Evolutionary conservation across 2,888 invertebrate species (phyloP).

Genomic region (Hipparchia sbordonii): DNA sequence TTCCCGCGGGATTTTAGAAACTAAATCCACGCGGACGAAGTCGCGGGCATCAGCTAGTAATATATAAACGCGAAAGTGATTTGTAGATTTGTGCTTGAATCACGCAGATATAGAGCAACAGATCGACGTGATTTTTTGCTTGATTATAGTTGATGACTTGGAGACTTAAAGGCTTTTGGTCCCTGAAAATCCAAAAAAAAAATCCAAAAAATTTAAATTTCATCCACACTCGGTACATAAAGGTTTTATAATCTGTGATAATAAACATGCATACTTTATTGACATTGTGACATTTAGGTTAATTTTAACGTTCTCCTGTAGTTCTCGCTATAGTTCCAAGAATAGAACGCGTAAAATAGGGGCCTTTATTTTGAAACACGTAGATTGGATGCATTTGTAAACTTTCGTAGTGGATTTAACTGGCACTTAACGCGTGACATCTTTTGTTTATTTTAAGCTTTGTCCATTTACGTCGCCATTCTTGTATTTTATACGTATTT

Average conservation of each 20-base stretch:
- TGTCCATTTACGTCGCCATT: background rate
- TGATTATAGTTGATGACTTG: too few relatives aligned
- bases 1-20: too few relatives aligned
- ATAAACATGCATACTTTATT: slow-evolving; percentile 80
- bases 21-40: too few relatives aligned
- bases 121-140: background rate
- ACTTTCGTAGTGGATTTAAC: slow-evolving; percentile 41
- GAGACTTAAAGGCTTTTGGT: too few relatives aligned
- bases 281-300: slow-evolving; percentile 77
- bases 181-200: too few relatives aligned
- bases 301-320: slow-evolving; percentile 56
- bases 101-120: background rate
- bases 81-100: too few relatives aligned
- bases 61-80: too few relatives aligned
- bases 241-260: slow-evolving; percentile 78
- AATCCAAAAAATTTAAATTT: background rate
- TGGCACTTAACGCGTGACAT: slow-evolving; percentile 14
- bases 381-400: slow-evolving; percentile 49
- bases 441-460: background rate
- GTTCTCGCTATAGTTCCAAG: slow-evolving; percentile 56
- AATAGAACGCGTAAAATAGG: slow-evolving; percentile 70
- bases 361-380: slow-evolving; percentile 71
- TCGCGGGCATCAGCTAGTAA: too few relatives aligned
- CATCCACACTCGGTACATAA: background rate
- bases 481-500: too few relatives aligned